Conservation (phyloP, 2,888 invertebrate species). For the Lapara coniferarum region DNA sequence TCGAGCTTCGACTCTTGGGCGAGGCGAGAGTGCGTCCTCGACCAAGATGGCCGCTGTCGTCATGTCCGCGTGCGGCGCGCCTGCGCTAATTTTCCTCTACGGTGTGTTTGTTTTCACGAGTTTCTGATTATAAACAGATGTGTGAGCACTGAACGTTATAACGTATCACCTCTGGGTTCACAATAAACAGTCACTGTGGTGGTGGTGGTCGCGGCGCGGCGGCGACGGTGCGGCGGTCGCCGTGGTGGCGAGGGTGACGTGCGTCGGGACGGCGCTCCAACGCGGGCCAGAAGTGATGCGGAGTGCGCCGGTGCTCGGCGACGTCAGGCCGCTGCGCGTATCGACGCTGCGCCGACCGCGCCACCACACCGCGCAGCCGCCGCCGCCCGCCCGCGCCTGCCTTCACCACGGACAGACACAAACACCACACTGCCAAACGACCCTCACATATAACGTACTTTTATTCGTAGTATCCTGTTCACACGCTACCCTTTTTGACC, state of each 20-base stretch:
- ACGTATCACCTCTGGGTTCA: constrained; percentile 40
- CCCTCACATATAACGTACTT: constrained; percentile 57
- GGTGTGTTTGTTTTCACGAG: constrained; percentile 79
- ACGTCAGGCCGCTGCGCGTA: constrained; percentile 72
- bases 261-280: constrained; percentile 54
- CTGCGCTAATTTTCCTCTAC: constrained; percentile 71
- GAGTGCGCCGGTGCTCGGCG: constrained; percentile 67
- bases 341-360: constrained; percentile 63
- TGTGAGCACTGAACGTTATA: constrained; percentile 24
- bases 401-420: constrained; percentile 66
- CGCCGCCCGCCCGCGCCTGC: constrained; percentile 55
- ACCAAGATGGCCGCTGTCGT: constrained; percentile 81
- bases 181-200: constrained; percentile 55
- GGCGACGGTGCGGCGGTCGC: constrained; percentile 45
- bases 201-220: constrained; percentile 55
- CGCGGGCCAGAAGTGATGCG: constrained; percentile 52
- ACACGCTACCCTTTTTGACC: constrained; percentile 57
- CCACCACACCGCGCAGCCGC: constrained; percentile 50
- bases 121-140: constrained; percentile 22
- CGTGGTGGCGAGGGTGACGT: constrained; percentile 59
- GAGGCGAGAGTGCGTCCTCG: constrained; percentile 80
- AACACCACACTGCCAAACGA: constrained; percentile 70
- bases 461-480: constrained; percentile 59
- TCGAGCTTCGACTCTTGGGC: constrained; percentile 75
- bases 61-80: constrained; percentile 75